phyloP scores from a whole-genome alignment of 23 tunicate genomes.

The Styela plicata region DNA sequence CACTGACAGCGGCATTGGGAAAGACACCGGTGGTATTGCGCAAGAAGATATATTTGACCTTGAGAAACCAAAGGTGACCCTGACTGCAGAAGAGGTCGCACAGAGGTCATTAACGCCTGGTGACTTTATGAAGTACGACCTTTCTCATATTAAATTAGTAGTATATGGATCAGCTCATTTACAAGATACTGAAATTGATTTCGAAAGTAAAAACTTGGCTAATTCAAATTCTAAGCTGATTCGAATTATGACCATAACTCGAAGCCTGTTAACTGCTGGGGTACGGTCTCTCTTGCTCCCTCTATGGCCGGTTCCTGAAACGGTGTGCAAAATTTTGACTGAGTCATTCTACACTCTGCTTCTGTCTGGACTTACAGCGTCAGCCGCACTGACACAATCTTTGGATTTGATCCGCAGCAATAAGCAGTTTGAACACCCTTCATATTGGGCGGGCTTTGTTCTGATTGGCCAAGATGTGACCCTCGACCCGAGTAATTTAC shows the following conservation, averaged over 20 bases:
- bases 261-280: conserved; percentile 30
- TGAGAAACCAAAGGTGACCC: neutral
- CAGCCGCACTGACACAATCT: conserved; percentile 44
- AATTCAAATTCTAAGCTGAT: neutral
- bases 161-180: conserved; percentile 59
- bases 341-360: conserved; percentile 43
- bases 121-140: conserved; percentile 32
- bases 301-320: conserved; percentile 90
- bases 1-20: conserved; percentile 1
- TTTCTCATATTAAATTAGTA: conserved; percentile 42
- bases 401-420: conserved; percentile 37
- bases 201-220: neutral
- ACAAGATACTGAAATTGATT: neutral
- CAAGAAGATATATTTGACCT: neutral
- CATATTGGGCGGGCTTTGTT: conserved; percentile 82
- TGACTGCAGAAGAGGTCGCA: neutral
- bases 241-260: neutral
- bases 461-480: conserved; percentile 42
- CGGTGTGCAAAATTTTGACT: conserved; percentile 39
- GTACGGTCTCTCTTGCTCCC: conserved; percentile 30
- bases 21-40: neutral
- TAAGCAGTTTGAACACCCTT: conserved; percentile 77
- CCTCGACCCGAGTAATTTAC: conserved; percentile 28
- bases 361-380: conserved; percentile 17
- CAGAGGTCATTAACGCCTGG: conserved; percentile 9